Base-by-base conservation (phyloP, 1,140 invertebrate species). In the Goniozus legneri region DNA sequence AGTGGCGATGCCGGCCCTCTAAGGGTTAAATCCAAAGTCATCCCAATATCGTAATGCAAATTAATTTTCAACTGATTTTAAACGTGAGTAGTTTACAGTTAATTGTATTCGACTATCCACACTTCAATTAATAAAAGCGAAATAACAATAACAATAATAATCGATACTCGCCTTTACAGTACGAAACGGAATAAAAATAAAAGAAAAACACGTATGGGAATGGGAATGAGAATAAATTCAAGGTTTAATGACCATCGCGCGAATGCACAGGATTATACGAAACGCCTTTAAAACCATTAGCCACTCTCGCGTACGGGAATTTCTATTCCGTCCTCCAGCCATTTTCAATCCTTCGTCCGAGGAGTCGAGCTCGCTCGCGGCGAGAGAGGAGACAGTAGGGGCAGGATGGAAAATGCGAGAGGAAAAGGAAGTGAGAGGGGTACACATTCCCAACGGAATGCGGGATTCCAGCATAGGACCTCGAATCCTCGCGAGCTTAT, bases 401-500 rank as follows among this genome's bases (percentile, higher is more conserved):
- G 20, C 7, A 6, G n/a, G 2, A 8, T 19, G 30, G 7, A 16
- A 34, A 18, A 13, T n/a, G 41, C 36, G 31, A 33, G 36, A 36
- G 36, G 21, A 36, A 18, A 10, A 33, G 10, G 2, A 14, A 21
- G 4, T 8, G 7, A 10, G 21, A 30, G 20, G 34, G 41, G 16
- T 33, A 18, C 22, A 37, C 37, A 36, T 27, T 27, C 24, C 40
- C 20, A 8, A 18, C 15, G 54, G 38, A 56, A 56, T 56, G 49
- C 38, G 12, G 45, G 34, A 52, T 48, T 42, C 33, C 50, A 35
- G 31, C 31, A 13, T 24, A 22, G 24, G n/a, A 41, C 20, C 24
- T 42, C 42, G 45, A 48, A 45, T 50, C 40, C 35, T 46, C 10
- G 42, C 34, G 18, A 22, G 32, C 31, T 57, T 57, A 58, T 58